These are phyloP conservation scores for Chrysaora quinquecirrha DNA, from an alignment of 30 jellyfish, hydroid and myxozoan genomes.

Conservation along the genomic window DNA sequence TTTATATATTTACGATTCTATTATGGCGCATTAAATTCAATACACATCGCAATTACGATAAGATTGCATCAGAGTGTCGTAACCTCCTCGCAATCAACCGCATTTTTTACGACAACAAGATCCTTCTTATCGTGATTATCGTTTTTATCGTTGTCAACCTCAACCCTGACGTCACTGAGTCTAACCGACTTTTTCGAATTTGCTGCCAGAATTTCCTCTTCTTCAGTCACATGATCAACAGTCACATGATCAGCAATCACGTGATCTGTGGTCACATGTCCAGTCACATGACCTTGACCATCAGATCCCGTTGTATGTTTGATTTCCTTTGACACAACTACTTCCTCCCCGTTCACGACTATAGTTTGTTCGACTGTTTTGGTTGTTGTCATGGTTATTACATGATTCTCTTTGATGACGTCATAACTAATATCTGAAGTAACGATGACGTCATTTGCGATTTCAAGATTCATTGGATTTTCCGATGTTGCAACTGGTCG, in stretches of 20 bases:
- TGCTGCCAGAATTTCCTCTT: constrained; percentile 2
- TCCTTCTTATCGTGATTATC: neutral
- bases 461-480: neutral
- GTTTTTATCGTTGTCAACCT: neutral
- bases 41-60: no score
- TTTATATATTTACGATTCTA: no score
- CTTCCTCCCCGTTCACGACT: neutral
- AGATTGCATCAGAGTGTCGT: no score
- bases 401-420: neutral
- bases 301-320: neutral
- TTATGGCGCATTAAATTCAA: no score
- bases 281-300: neutral
- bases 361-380: neutral
- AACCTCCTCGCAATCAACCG: neutral
- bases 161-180: neutral
- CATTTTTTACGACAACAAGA: no score
- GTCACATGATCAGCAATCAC: neutral
- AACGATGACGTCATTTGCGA: neutral
- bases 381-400: neutral
- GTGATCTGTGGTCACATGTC: neutral
- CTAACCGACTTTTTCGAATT: neutral
- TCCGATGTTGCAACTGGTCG: neutral
- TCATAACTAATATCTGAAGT: neutral
- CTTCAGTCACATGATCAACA: neutral
- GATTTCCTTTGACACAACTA: neutral